A percentile compares a stretch with the other conserved stretches of the same genome.
These are phyloP conservation scores for Xiphophorus hellerii DNA, from an alignment of 2,113 vertebrate species.

Conservation along the genomic window DNA sequence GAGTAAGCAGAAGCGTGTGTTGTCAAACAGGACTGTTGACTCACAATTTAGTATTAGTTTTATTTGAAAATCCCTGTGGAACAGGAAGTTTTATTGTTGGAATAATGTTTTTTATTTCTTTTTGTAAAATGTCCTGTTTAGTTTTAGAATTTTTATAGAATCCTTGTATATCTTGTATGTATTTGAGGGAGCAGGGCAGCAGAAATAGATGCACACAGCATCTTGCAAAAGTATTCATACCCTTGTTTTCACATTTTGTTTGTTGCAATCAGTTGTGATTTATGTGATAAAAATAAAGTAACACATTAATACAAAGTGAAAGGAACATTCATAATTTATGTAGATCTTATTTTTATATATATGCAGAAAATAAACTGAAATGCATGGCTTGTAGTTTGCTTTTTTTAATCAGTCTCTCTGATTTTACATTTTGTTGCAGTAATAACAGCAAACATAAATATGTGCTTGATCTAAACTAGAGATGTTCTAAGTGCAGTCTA, in stretches of 20 bases:
- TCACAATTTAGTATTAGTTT: neutral
- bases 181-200: neutral
- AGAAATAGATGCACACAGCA: neutral
- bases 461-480: no score
- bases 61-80: slow-evolving; percentile 8
- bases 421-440: no score
- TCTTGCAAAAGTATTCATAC: neutral
- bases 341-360: no score
- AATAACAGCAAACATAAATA: no score
- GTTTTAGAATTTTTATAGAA: neutral
- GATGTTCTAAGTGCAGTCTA: no score
- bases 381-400: neutral
- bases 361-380: neutral
- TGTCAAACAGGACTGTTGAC: slow-evolving; percentile 28
- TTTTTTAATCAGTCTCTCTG: no score
- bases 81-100: slow-evolving; percentile 15
- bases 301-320: neutral
- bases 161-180: neutral
- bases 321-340: no score
- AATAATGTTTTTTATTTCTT: no score
- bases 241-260: neutral
- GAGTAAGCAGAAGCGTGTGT: slow-evolving; percentile 26
- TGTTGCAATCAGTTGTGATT: neutral
- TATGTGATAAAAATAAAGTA: neutral
- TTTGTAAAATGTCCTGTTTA: neutral